A percentile compares a stretch with the other conserved stretches of the same genome.
These are phyloP conservation scores for Zaprionus gabonicus DNA, from an alignment of 1,140 invertebrate genomes.

Conservation along the genomic window DNA sequence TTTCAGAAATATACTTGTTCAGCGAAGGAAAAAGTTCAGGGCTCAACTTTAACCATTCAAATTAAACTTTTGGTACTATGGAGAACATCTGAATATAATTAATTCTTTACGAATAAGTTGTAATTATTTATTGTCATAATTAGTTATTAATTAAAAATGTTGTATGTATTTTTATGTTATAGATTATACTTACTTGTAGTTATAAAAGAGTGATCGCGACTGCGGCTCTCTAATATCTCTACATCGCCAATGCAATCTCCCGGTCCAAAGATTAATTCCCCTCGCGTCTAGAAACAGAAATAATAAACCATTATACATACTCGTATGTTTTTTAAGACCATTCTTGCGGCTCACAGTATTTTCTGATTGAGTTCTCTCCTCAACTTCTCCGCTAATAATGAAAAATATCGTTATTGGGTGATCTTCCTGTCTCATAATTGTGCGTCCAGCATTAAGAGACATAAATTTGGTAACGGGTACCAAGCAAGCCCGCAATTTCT, in stretches of 20 bases:
- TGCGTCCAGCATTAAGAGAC: slow-evolving; percentile 34
- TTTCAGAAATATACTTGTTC: background rate
- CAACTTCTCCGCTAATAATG: slow-evolving; percentile 52
- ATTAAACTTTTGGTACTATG: no score
- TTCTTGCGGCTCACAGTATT: background rate
- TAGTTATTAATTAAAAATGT: no score
- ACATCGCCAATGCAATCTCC: slow-evolving; percentile 58
- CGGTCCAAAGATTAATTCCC: slow-evolving; percentile 39
- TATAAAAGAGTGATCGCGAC: slow-evolving; percentile 29
- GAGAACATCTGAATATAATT: no score
- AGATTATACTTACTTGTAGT: slow-evolving; percentile 20
- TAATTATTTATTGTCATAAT: no score
- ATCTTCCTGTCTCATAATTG: slow-evolving; percentile 40
- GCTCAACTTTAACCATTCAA: no score
- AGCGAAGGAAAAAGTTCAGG: background rate
- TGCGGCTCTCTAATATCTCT: slow-evolving; percentile 33
- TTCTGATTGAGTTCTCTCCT: slow-evolving; percentile 19
- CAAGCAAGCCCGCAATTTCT: slow-evolving; percentile 56
- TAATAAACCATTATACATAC: background rate
- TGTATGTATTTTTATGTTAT: no score
- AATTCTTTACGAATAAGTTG: no score
- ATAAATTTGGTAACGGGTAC: slow-evolving; percentile 46
- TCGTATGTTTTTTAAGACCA: no score
- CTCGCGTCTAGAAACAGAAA: background rate
- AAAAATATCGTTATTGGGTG: slow-evolving; percentile 39